Conservation (phyloP, 2,888 invertebrate genomes). For the Bugula neritina region DNA sequence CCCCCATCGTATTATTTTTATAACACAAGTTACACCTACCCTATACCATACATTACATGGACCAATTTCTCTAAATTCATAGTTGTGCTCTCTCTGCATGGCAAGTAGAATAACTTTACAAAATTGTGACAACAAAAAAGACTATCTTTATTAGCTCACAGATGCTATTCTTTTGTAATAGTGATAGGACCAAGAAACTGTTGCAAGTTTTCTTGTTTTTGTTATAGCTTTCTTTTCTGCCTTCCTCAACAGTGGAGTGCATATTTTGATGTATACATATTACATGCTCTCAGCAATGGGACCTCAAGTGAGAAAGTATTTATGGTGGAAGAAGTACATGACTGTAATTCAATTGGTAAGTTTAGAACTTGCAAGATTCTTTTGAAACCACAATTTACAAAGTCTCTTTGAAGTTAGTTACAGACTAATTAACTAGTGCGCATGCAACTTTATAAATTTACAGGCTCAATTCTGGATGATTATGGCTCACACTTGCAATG, state of each 20-base stretch:
- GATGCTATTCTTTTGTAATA: background rate
- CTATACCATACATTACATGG: no score
- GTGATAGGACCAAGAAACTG: background rate
- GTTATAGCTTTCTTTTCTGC: slow-evolving; percentile 47
- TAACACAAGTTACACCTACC: no score
- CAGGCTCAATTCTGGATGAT: slow-evolving; percentile 51
- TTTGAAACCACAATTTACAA: slow-evolving; percentile 10
- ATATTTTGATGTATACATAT: slow-evolving; percentile 51
- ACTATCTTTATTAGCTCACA: no score
- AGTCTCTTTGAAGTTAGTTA: background rate
- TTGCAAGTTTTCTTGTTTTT: no score
- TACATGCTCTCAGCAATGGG: slow-evolving; percentile 49
- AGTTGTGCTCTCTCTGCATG: no score
- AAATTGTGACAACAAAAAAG: no score
- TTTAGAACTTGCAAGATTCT: background rate
- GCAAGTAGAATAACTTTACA: no score
- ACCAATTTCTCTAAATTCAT: no score
- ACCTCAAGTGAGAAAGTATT: slow-evolving; percentile 48
- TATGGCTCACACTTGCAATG: slow-evolving; percentile 52
- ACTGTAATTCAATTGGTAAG: slow-evolving; percentile 49
- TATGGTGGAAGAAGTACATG: slow-evolving; percentile 54
- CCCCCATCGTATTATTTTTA: no score
- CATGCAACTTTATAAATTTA: no score
- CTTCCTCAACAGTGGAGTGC: slow-evolving; percentile 49
- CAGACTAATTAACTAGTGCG: no score